Evolutionary conservation across 2,113 vertebrate genomes (phyloP), one percentile per base, ranked within the genome.

Genomic region (Speoplatyrhinus poulsoni): DNA sequence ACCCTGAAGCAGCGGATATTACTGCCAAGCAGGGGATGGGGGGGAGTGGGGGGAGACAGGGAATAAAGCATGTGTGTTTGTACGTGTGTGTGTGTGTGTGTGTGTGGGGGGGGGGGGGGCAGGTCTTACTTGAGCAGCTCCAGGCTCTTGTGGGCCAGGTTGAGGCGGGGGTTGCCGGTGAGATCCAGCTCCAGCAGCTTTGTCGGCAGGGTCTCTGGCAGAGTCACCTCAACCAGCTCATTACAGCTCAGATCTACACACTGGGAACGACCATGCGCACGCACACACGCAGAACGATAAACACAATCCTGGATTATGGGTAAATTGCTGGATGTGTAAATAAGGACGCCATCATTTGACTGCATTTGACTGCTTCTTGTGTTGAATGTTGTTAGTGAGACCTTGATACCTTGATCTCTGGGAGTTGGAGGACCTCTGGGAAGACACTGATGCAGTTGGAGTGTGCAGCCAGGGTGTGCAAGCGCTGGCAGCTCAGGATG

Each of bases 241-340:
- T 99, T 99, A 85, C 98, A 99, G 91, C 98, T 98, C 85, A 99
- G 87, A 79, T 99, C 98, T 36, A 99, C 95, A 4, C 96, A 98
- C 98, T 99, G 90, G 49, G 26, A 19, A 9, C 68, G 70, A 74
- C 78, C 36, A 41, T 3, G 7, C 36, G 7, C 36, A 41, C 36
- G 7, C 36, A 41, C 36, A 57, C 48, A 57, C 58, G 36, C 32
- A 61, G 26, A 26, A 26, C 2, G 26, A 26, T 17, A 53, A 8
- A 59, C 54, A 50, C 54, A 49, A 19, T 26, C 15, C 56, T 41
- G 36, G 36, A 41, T 8, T 41, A 11, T 8, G 13, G 49, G 1
- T 11, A 52, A 52, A 4, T 3, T 50, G 46, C 6, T 33, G 48
- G 16, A 41, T 41, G 36, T 41, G 4, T 41, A 41, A 41, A 5